Conservation (phyloP, 2,888 invertebrate species). For the Xestia c-nigrum region DNA sequence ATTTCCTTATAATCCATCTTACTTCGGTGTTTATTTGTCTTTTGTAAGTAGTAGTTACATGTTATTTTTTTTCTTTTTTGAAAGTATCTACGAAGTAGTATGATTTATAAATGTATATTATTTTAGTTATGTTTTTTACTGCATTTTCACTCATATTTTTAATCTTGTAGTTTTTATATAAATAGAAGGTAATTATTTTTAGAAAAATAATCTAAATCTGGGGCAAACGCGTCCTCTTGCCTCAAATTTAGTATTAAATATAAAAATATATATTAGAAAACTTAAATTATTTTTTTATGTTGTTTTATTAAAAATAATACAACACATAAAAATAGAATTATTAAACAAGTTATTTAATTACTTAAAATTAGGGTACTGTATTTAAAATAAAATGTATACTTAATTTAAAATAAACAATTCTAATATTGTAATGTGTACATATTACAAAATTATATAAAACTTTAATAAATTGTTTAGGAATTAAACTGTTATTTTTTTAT, state of each 20-base stretch:
- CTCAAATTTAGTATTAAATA: conserved; percentile 73
- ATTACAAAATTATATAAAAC: conserved; percentile 67
- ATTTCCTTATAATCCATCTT: not conserved
- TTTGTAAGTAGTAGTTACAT: not conserved
- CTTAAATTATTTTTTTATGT: not conserved
- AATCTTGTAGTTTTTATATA: conserved; percentile 36
- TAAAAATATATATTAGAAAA: conserved; percentile 1
- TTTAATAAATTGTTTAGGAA: conserved; percentile 52
- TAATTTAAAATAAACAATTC: conserved; percentile 21
- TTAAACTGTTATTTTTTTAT: conserved; percentile 44
- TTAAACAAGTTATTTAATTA: not conserved
- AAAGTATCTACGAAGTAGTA: not conserved
- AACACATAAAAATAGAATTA: conserved; percentile 14
- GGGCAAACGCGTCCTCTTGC: conserved; percentile 88
- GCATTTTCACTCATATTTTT: conserved; percentile 82
- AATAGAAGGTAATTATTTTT: not conserved
- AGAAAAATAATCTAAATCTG: conserved; percentile 73
- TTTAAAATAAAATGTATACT: no score
- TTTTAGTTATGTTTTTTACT: conserved; percentile 73
- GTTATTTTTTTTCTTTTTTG: not conserved
- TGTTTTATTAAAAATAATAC: not conserved
- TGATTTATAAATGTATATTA: not conserved
- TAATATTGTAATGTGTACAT: conserved; percentile 76
- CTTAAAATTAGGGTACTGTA: conserved; percentile 54
- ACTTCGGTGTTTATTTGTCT: not conserved